These are phyloP conservation scores for Yoshiicerus persimilis DNA, from an alignment of 1,140 invertebrate genomes.

Conservation along the genomic window DNA sequence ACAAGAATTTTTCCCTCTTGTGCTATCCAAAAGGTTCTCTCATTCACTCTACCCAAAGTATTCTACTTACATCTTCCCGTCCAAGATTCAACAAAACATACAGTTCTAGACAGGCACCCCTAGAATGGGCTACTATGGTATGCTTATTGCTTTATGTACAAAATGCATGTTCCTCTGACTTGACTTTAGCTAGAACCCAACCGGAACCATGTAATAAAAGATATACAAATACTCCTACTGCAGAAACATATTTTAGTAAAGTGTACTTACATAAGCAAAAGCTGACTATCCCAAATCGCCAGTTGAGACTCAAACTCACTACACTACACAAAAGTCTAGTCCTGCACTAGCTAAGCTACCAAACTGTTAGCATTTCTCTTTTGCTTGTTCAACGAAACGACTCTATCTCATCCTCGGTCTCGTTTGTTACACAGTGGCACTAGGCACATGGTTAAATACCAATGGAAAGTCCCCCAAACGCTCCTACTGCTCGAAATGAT, in stretches of 20 bases:
- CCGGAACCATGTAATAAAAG: neutral
- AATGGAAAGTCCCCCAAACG: neutral
- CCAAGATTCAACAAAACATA: neutral
- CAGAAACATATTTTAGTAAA: neutral
- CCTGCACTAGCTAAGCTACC: too few species aligned
- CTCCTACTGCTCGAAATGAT: neutral
- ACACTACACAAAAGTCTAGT: too few species aligned
- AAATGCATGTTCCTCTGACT: neutral
- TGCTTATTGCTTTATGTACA: neutral
- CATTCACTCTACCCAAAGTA: neutral
- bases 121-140: neutral
- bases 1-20: constrained; percentile 25
- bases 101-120: neutral
- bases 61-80: neutral
- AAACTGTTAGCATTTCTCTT: neutral
- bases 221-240: neutral
- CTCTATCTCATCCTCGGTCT: neutral
- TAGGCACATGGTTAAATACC: neutral
- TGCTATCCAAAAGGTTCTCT: neutral
- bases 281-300: neutral
- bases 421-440: neutral
- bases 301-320: too few species aligned
- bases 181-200: neutral
- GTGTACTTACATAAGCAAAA: neutral
- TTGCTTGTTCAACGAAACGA: neutral